These are phyloP conservation scores for Rhea pennata DNA, from an alignment of 2,113 vertebrate genomes.

Conservation along the genomic window DNA sequence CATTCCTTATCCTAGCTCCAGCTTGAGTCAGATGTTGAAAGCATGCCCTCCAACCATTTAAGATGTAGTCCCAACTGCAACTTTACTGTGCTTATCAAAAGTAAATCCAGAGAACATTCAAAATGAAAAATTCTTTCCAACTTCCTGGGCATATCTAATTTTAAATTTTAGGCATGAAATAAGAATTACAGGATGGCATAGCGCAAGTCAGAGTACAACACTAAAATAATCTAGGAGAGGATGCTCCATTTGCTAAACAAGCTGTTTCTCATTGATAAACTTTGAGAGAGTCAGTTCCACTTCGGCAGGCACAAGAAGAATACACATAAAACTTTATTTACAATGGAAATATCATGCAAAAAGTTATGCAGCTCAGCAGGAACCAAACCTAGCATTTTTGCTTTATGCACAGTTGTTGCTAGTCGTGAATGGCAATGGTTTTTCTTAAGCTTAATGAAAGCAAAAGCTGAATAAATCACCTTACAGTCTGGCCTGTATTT, in stretches of 20 bases:
- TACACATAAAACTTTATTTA: constrained; percentile 35
- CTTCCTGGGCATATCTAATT: constrained; percentile 71
- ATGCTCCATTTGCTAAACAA: constrained; percentile 72
- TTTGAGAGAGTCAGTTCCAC: constrained; percentile 42
- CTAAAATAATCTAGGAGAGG: constrained; percentile 63
- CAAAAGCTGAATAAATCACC: neutral
- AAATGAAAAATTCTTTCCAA: constrained; percentile 59
- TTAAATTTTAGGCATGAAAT: constrained; percentile 72
- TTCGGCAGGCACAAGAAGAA: constrained; percentile 34
- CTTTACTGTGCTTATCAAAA: constrained; percentile 63
- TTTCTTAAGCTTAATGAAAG: neutral
- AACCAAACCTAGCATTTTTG: constrained; percentile 10
- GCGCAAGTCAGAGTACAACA: constrained; percentile 44
- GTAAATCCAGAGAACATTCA: constrained; percentile 64
- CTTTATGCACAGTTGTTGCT: neutral
- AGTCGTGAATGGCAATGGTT: neutral
- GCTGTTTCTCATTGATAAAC: constrained; percentile 69
- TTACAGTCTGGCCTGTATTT: neutral
- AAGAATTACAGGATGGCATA: constrained; percentile 60
- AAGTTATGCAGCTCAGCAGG: neutral
- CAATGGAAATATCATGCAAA: neutral
- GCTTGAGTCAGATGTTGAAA: constrained; percentile 68
- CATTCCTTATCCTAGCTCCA: constrained; percentile 52
- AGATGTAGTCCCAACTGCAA: constrained; percentile 56
- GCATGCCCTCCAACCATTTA: constrained; percentile 72